A percentile compares a stretch with the other conserved stretches of the same genome.
phyloP scores from a whole-genome alignment of 2,888 invertebrate genomes.

The Entomobrya proxima region DNA sequence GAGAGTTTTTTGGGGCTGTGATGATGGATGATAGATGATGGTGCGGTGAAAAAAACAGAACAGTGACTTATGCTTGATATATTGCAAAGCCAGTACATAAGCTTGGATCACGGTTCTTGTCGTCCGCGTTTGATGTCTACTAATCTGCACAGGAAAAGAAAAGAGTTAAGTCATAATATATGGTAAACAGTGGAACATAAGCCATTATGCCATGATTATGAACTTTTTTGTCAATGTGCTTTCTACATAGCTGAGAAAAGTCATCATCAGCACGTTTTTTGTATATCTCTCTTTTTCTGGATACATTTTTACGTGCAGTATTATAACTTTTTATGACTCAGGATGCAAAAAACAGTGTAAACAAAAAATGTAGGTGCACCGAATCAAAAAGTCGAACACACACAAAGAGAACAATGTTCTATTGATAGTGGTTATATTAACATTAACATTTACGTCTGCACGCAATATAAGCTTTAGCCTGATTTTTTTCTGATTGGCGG shows the following conservation, averaged over 20 bases:
- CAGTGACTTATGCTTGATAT: background rate
- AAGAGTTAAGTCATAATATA: background rate
- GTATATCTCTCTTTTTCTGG: background rate
- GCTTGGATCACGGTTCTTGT: no score
- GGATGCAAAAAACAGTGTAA: no score
- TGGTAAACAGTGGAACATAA: background rate
- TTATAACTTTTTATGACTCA: no score
- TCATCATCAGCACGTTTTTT: background rate
- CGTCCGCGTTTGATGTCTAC: no score
- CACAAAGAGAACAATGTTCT: no score
- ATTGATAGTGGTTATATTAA: no score
- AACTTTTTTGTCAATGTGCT: background rate
- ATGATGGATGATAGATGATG: background rate
- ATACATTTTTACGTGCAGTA: no score
- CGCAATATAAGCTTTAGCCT: background rate
- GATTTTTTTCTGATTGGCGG: conserved; percentile 38
- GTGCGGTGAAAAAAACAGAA: background rate
- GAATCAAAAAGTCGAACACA: no score
- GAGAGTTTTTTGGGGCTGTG: conserved; percentile 3
- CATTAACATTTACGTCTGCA: no score
- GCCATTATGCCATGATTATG: background rate
- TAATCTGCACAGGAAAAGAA: background rate
- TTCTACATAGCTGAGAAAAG: background rate
- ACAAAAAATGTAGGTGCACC: no score
- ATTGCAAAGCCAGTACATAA: background rate